Base-by-base conservation (phyloP, 2,888 invertebrate species). In the Limenitis camilla region DNA sequence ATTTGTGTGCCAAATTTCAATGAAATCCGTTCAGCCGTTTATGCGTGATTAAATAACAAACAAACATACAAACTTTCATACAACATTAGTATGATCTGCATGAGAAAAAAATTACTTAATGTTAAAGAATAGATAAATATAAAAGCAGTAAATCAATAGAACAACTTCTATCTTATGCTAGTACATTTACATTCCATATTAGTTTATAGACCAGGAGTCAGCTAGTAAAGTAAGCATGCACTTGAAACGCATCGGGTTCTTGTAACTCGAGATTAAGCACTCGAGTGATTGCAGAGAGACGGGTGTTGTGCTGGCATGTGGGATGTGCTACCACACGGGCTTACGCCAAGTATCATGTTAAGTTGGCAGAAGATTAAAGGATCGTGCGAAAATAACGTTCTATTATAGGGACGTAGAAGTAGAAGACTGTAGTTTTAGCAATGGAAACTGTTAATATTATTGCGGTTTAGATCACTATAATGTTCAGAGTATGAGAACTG, bases 191-290 rank as follows among this genome's bases (percentile, higher is more conserved):
- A 29, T 28, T 6, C 11, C 5, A 46, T 19, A 6, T 29, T 46
- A 3, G 11, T 6, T 7, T 45, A 11, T 8, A 11, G 11, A 11
- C 10, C 11, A 9, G 27, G 42, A 19, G 31, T 11, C n/a, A 44
- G 40, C 33, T n/a, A 8, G 11, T 28, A 27, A 29, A 11, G 31
- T 31, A 31, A 41, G 10, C 29, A 33, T 60, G 55, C 56, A 56
- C 60, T 62, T 58, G 44, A 58, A 56, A 45, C 55, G 55, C 55
- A 59, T 51, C 49, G 56, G 45, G 58, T 58, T 58, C 56, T 45
- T 54, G 59, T 58, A 56, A 61, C 59, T 62, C 38, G 58, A 62
- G 57, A 64, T 63, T 53, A 58, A 53, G 52, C 58, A 59, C 62
- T 65, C 49, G 57, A 63, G 54, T 38, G 53, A 58, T 60, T 54